Percentiles rank a stretch among this genome's conserved stretches.
phyloP scores from a whole-genome alignment of 2,888 invertebrate species.

The Athetis lepigone region DNA sequence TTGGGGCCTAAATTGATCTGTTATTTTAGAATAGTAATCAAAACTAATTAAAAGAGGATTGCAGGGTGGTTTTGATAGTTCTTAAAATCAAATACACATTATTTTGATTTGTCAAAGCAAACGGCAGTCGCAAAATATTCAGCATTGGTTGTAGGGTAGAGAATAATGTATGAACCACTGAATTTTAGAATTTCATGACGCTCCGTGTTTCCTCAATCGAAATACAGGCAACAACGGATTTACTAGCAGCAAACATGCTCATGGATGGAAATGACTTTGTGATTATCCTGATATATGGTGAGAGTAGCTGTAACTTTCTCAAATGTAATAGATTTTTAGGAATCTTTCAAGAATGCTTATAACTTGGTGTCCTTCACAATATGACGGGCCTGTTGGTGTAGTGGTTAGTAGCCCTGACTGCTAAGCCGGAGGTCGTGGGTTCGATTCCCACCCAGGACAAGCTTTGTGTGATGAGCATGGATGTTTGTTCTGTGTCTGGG shows the following conservation, averaged over 20 bases:
- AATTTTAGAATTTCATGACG: conserved; percentile 19
- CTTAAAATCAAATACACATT: not conserved
- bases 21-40: no score
- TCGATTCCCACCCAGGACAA: no score
- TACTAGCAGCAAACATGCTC: conserved; percentile 50
- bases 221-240: conserved; percentile 50
- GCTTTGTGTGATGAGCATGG: no score
- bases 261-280: conserved; percentile 45
- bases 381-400: no score
- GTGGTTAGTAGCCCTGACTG: no score
- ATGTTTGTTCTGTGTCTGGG: no score
- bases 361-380: no score
- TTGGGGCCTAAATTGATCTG: no score
- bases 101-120: conserved; percentile 1
- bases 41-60: no score
- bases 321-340: conserved; percentile 24
- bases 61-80: no score
- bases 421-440: no score
- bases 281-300: conserved; percentile 50
- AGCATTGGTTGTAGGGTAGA: not conserved
- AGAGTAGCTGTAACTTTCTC: conserved; percentile 33
- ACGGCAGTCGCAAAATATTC: not conserved
- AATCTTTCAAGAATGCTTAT: conserved; percentile 26
- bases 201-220: conserved; percentile 27
- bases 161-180: conserved; percentile 11